phyloP scores from a whole-genome alignment of 2,113 vertebrate species.

The human region GRCh38 chr15:73517001-73517500 shows the following conservation, averaged over 20 bases:
- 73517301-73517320: not conserved
- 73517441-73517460: not conserved
- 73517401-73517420: not conserved
- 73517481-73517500: not conserved
- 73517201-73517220: not conserved
- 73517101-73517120: not conserved
- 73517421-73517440: not conserved
- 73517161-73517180: not conserved
- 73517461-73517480: not conserved
- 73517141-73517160: not conserved
- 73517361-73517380: not conserved
- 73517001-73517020: no score
- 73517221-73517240: constrained; percentile 35
- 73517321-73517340: not conserved
- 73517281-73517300: not conserved
- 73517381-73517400: not conserved
- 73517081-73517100: not conserved
- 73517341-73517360: not conserved
- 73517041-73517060: not conserved
- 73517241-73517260: not conserved
- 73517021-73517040: not conserved
- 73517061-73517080: not conserved
- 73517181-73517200: not conserved
- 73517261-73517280: not conserved
- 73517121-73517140: not conserved